Evolutionary conservation across 2,113 vertebrate species (phyloP).

Genomic region (Clupea harengus): DNA sequence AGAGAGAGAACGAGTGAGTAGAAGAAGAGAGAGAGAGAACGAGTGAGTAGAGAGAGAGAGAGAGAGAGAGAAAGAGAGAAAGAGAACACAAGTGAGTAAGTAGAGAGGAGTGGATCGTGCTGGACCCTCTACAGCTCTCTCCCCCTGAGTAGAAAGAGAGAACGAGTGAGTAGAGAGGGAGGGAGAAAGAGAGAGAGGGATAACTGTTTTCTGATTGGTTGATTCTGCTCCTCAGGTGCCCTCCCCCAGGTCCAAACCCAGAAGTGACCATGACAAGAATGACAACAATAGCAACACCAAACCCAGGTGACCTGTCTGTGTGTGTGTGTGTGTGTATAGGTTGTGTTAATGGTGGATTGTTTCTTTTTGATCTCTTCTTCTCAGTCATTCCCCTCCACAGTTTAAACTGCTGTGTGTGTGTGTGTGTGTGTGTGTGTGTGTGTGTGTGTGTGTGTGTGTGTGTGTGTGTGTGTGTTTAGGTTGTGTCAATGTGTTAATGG

Average conservation of each 20-base stretch:
- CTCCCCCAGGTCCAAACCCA: constrained; percentile 65
- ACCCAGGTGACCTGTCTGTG: constrained; percentile 14
- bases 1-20: neutral
- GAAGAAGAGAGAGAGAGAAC: neutral
- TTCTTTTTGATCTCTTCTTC: too few species aligned
- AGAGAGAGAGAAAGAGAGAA: neutral
- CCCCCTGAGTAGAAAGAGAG: neutral
- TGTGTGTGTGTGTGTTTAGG: neutral
- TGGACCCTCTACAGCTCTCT: constrained; percentile 54
- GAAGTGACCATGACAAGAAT: constrained; percentile 45
- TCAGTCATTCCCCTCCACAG: too few species aligned
- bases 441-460: neutral
- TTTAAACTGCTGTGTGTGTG: neutral
- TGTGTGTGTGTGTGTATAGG: neutral
- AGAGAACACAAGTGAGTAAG: neutral
- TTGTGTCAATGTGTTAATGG: neutral
- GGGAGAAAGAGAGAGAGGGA: neutral
- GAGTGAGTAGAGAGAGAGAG: neutral
- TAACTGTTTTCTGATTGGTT: neutral
- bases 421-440: neutral
- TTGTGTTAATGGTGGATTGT: too few species aligned
- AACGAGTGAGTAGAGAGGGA: neutral
- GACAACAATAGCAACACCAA: constrained; percentile 27
- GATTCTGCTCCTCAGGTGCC: constrained; percentile 52
- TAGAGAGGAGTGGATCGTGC: neutral